Percentiles rank a stretch among this genome's conserved stretches.
Evolutionary conservation across 92 coral and sea anemone genomes (phyloP).

Genomic region (Parazoanthus swiftii): DNA sequence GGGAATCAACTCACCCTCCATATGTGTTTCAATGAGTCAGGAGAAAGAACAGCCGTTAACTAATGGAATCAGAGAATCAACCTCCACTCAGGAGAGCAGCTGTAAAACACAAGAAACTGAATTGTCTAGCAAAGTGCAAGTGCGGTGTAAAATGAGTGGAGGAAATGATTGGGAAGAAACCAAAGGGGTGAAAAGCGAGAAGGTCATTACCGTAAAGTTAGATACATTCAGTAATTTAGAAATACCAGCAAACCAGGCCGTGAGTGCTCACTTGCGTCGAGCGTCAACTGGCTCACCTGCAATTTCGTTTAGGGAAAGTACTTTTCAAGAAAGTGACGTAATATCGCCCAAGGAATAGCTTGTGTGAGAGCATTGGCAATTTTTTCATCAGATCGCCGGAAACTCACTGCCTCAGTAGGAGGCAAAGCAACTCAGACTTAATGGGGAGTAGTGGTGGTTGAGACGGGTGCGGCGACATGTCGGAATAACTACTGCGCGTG

Average conservation of each 20-base stretch:
- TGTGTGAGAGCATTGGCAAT: background rate
- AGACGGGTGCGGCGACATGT: background rate
- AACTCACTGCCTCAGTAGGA: background rate
- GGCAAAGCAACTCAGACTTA: background rate
- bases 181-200: slow-evolving; percentile 34
- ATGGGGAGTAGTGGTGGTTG: background rate
- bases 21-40: slow-evolving; percentile 28
- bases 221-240: slow-evolving; percentile 69
- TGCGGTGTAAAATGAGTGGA: slow-evolving; percentile 21
- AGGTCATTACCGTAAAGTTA: slow-evolving; percentile 76
- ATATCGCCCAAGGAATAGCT: background rate
- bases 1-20: background rate
- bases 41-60: background rate
- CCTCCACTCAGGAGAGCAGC: background rate
- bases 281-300: slow-evolving; percentile 83
- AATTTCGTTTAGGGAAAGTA: slow-evolving; percentile 42
- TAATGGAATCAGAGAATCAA: background rate
- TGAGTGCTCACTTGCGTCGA: slow-evolving; percentile 60
- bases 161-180: slow-evolving; percentile 22
- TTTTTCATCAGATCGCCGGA: background rate
- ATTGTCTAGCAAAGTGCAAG: background rate
- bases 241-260: slow-evolving; percentile 51
- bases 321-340: background rate
- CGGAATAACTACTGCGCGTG: too few species aligned
- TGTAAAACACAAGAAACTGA: background rate